Evolutionary conservation across 2,888 invertebrate species (phyloP), one percentile per base, ranked within the genome.

Genomic region (Daptonema setosum): DNA sequence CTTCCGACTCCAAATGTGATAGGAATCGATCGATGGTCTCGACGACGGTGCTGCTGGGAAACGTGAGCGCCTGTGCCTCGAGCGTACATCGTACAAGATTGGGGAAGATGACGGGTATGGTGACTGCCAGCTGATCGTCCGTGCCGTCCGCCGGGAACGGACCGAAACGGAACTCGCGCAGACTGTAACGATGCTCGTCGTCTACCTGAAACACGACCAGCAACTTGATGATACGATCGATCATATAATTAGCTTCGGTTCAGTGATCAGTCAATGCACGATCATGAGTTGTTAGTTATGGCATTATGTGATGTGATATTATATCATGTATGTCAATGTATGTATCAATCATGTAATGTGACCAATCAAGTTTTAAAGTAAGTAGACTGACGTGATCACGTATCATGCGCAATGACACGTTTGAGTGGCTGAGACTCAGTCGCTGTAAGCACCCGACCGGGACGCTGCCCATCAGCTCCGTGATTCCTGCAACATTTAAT

Each of bases 71-170:
- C 26, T 50, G 50, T 14, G 50, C 50, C 26, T 50, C 50, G 20
- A 50, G 26, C 5, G 50, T 50, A 28, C 50, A 50, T 20, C 28
- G 3, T 3, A 8, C 14, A 5, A 50, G 20, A 11, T 50, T 50
- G 20, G 50, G 50, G 28, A 50, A 50, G 3, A 50, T 50, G 3
- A 28, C 8, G 26, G 50, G 50, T 17, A 50, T 50, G 26, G 50
- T 5, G 2, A 50, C 26, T 25, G 50, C 50, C 50, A 50, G 20
- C 28, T 50, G 50, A 28, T 50, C 50, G 50, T 50, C 50, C 5
- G 50, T 50, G 50, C 50, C 50, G 50, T 50, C 50, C 5, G 28
- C 50, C 26, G 50, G 50, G 50, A 50, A 50, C 26, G 50, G 50
- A 20, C 50, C 50, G 50, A 50, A 50, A 5, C 50, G 50, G 26